Conservation (phyloP, 2,888 invertebrate genomes). For the Catocala nupta region DNA sequence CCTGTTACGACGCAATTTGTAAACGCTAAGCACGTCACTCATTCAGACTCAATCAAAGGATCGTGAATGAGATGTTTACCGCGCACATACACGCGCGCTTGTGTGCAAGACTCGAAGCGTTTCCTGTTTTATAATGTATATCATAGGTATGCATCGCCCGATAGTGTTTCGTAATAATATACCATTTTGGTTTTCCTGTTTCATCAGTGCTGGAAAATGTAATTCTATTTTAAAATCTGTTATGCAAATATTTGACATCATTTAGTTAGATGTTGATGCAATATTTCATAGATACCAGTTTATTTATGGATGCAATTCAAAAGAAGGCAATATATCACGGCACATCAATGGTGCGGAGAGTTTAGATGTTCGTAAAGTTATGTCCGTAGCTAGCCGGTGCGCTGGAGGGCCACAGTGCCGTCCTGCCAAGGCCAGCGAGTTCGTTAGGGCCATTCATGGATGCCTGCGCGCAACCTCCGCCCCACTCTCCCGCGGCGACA, state of each 20-base stretch:
- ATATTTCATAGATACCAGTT: conserved; percentile 25
- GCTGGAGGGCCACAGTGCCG: conserved; percentile 65
- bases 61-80: conserved; percentile 84
- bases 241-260: conserved; percentile 19
- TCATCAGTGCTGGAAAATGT: conserved; percentile 16
- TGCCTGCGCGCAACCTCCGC: conserved; percentile 75
- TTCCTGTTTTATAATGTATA: conserved; percentile 71
- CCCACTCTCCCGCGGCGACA: conserved; percentile 70
- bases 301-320: conserved; percentile 23
- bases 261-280: conserved; percentile 13
- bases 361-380: conserved; percentile 38
- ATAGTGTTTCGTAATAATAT: conserved; percentile 31
- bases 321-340: conserved; percentile 25
- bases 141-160: conserved; percentile 37
- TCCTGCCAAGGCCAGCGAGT: conserved; percentile 83
- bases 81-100: conserved; percentile 61
- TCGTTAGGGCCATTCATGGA: conserved; percentile 87
- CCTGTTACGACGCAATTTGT: conserved; percentile 81
- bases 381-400: conserved; percentile 44
- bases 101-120: conserved; percentile 64
- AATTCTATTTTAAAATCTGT: conserved; percentile 12
- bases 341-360: conserved; percentile 24
- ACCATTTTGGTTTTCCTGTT: conserved; percentile 35
- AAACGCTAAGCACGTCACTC: conserved; percentile 83
- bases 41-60: conserved; percentile 84